These are phyloP conservation scores for Monomorium pharaonis DNA, from an alignment of 1,140 invertebrate species.

Conservation along the genomic window DNA sequence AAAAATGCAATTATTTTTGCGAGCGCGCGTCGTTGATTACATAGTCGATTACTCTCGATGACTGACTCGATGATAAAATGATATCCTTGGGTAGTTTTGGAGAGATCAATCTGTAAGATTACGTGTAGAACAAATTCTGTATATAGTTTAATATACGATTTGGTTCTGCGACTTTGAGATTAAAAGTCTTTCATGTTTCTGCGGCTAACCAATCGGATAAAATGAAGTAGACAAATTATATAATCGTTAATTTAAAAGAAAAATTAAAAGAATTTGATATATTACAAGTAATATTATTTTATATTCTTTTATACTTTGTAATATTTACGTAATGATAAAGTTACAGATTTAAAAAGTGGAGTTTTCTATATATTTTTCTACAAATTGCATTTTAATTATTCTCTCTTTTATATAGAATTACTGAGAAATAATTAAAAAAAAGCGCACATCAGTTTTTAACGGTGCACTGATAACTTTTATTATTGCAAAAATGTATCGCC, in stretches of 20 bases:
- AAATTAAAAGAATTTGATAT: neutral
- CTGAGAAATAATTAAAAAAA: neutral
- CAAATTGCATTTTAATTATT: neutral
- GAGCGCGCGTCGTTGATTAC: neutral
- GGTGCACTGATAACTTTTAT: neutral
- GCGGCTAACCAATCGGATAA: conserved; percentile 79
- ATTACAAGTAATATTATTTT: neutral
- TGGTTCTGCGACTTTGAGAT: conserved; percentile 85
- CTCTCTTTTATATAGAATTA: neutral
- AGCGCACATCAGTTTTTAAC: neutral
- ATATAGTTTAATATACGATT: conserved; percentile 83
- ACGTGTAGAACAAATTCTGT: neutral
- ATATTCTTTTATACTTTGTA: neutral
- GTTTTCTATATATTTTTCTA: neutral
- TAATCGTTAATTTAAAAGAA: no score
- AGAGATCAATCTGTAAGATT: neutral
- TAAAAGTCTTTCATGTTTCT: conserved; percentile 87
- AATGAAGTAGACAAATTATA: neutral
- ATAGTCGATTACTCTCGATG: neutral
- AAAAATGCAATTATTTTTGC: conserved; percentile 48
- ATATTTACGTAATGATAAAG: neutral
- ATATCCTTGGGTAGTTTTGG: neutral
- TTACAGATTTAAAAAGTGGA: neutral
- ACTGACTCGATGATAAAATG: neutral
- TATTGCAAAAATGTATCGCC: neutral